Evolutionary conservation across 1,140 invertebrate genomes (phyloP), one percentile per base, ranked within the genome.

Genomic region (Camponotus pennsylvanicus): DNA sequence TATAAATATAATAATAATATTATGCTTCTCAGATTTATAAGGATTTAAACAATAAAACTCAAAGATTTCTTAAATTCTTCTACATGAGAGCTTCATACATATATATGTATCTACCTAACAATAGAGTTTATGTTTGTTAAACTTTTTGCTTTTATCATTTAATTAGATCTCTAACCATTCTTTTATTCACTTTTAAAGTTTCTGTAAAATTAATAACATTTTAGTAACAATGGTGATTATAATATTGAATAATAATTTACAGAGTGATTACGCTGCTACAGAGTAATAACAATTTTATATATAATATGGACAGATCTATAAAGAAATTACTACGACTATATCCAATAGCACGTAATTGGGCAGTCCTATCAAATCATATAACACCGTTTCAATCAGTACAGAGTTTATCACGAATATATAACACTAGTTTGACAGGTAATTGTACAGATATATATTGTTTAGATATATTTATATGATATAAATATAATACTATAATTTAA

Each of bases 251-350:
- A 32, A 7, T 69, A 40, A 69, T 69, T 55, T 69, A 27, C 27
- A 69, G 32, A 52, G 9, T 21, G 21, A 37, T 15, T 21, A 34
- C 2, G 27, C 6, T 70, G 5, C 15, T 27, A 27, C 63, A 8
- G 13, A 3, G 3, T 1, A 15, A 13, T 5, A 77, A 64, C 0
- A 79, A 34, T 2, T 66, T 55, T 40, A n/a, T 76, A n/a, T 42
- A 57, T 52, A 85, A 18, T 52, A 88, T 89, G 75, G 21, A 80
- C n/a, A 69, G 69, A 2, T 21, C 55, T 49, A 2, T 70, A 69
- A 78, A 49, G 13, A 55, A 15, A 57, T 27, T 79, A 42, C 18
- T 85, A 8, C 82, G 21, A 11, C 3, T 77, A 15, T 63, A 45
- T 61, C 40, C 49, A 40, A 63, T 42, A 57, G 0, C 13, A 0